Percentiles rank a stretch among this genome's conserved stretches.
Conservation (phyloP, 2,888 invertebrate species). For the Adelphocoris suturalis region DNA sequence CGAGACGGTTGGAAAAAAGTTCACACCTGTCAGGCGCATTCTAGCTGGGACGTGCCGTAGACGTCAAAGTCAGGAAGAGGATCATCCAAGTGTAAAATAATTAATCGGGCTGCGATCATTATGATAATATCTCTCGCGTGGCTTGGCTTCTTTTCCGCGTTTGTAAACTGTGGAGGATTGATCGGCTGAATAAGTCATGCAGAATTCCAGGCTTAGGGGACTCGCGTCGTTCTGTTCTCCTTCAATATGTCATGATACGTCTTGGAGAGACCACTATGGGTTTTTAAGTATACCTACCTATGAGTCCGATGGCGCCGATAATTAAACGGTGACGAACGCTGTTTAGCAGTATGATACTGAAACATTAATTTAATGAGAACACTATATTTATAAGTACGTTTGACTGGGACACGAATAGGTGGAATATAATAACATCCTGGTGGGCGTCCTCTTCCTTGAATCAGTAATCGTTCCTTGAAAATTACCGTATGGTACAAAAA, state of each 20-base stretch:
- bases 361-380: too few relatives aligned
- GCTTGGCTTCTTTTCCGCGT: background rate
- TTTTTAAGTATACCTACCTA: background rate
- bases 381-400: too few relatives aligned
- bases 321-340: background rate
- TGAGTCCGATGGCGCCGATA: background rate
- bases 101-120: conserved; percentile 20
- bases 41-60: background rate
- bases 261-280: background rate
- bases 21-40: conserved; percentile 16
- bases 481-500: too few relatives aligned
- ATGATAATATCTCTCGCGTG: conserved; percentile 20
- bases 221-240: background rate
- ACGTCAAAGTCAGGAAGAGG: conserved; percentile 25
- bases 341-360: too few relatives aligned
- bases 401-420: too few relatives aligned
- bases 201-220: background rate
- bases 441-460: too few relatives aligned
- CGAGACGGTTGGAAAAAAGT: background rate
- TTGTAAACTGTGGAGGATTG: background rate
- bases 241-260: background rate
- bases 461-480: too few relatives aligned
- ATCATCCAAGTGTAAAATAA: background rate
- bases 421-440: too few relatives aligned
- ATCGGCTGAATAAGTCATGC: conserved; percentile 3